Percentiles rank a stretch among this genome's conserved stretches.
These are phyloP conservation scores for Periparus ater DNA, from an alignment of 2,797 vertebrate species.

Conservation along the genomic window DNA sequence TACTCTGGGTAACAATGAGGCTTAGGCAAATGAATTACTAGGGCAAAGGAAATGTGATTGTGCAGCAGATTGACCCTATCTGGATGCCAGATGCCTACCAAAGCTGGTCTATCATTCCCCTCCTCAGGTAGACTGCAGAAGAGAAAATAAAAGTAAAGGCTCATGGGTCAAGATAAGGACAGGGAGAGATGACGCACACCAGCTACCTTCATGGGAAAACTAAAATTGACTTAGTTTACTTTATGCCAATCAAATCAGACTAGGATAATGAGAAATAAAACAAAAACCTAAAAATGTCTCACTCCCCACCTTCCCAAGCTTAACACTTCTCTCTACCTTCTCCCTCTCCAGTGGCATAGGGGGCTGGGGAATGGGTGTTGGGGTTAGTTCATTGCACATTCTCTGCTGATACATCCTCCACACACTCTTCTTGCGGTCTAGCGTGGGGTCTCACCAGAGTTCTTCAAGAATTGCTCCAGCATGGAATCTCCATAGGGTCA, in stretches of 20 bases:
- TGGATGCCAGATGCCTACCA: background rate
- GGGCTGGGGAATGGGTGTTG: background rate
- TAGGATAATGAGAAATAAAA: background rate
- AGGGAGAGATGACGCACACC: background rate
- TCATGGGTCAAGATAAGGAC: background rate
- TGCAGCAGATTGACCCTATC: background rate
- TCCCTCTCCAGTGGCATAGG: background rate
- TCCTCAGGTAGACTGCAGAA: background rate
- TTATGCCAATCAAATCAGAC: background rate
- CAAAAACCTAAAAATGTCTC: background rate
- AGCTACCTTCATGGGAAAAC: background rate
- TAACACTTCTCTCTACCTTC: background rate
- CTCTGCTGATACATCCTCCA: background rate
- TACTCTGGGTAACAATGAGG: background rate
- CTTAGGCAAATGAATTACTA: background rate
- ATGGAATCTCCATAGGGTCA: no score
- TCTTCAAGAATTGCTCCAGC: background rate
- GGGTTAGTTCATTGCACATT: background rate
- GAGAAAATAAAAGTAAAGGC: background rate
- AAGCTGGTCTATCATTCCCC: background rate
- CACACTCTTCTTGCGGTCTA: background rate
- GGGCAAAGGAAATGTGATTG: background rate
- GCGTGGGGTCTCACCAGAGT: no score
- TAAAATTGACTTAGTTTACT: background rate
- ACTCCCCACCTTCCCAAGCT: background rate